Conservation (phyloP, 1,140 invertebrate genomes). For the Stegodyphus mimosarum region DNA sequence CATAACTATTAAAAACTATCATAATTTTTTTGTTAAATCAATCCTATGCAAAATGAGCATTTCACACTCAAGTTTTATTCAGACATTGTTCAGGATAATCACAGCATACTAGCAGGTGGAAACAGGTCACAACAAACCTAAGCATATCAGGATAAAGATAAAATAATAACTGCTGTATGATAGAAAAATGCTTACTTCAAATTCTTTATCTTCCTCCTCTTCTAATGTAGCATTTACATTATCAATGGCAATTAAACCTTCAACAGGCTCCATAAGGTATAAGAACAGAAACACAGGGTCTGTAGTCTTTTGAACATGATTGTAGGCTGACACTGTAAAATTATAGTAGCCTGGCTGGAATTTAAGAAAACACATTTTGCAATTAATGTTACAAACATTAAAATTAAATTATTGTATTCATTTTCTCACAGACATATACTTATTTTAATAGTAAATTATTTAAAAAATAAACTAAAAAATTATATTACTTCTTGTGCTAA, state of each 20-base stretch:
- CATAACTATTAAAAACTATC: too few relatives aligned
- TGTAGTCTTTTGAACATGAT: slow-evolving; percentile 64
- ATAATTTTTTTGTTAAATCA: too few relatives aligned
- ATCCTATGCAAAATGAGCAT: too few relatives aligned
- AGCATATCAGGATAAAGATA: too few relatives aligned
- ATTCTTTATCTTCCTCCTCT: slow-evolving; percentile 62
- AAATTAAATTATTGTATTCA: background rate
- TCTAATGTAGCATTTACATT: slow-evolving; percentile 61
- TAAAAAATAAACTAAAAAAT: too few relatives aligned
- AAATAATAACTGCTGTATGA: background rate
- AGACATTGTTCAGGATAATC: too few relatives aligned
- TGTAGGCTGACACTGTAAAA: slow-evolving; percentile 64
- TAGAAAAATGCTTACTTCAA: slow-evolving; percentile 47
- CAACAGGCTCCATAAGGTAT: slow-evolving; percentile 63
- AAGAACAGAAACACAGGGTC: slow-evolving; percentile 60
- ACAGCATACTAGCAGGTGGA: too few relatives aligned
- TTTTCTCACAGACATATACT: too few relatives aligned
- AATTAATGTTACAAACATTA: background rate
- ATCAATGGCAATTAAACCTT: slow-evolving; percentile 62
- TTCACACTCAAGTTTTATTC: too few relatives aligned
- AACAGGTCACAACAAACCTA: too few relatives aligned
- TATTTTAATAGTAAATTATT: too few relatives aligned
- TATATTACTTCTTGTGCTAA: too few relatives aligned
- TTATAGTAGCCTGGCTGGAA: slow-evolving; percentile 63
- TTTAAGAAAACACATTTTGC: background rate